These are phyloP conservation scores for Athene noctua DNA, from an alignment of 2,113 vertebrate species.

Conservation along the genomic window DNA sequence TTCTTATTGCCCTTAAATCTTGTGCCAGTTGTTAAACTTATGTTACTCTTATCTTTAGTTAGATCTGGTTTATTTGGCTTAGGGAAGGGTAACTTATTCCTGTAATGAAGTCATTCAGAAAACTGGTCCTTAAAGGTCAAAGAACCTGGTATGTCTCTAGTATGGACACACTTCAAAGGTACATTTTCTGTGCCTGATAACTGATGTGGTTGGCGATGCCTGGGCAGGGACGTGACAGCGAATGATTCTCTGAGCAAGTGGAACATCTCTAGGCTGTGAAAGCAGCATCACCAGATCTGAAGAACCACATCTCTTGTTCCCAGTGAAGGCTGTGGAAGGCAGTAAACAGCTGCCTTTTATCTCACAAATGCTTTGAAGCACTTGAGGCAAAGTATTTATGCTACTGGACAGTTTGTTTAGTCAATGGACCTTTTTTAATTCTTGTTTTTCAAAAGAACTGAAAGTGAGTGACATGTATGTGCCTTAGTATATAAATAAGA, in stretches of 20 bases:
- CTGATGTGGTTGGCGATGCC: background rate
- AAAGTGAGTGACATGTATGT: background rate
- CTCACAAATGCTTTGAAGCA: slow-evolving; percentile 17
- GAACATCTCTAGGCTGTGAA: background rate
- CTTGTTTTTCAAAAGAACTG: background rate
- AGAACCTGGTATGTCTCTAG: background rate
- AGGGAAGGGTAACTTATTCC: background rate
- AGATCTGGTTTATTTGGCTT: background rate
- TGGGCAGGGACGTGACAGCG: background rate
- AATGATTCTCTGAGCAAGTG: background rate
- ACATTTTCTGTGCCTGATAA: background rate
- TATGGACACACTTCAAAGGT: background rate
- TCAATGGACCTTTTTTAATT: background rate
- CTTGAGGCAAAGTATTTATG: slow-evolving; percentile 37
- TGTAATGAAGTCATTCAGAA: background rate
- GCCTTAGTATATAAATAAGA: background rate
- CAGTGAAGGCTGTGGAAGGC: background rate
- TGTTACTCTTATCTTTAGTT: background rate
- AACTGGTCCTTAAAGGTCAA: background rate
- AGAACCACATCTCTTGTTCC: background rate
- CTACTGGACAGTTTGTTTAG: slow-evolving; percentile 60
- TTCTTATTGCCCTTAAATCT: background rate
- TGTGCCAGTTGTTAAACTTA: background rate
- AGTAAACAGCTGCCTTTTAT: slow-evolving; percentile 51
- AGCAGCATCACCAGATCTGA: background rate